Evolutionary conservation across 2,797 vertebrate species (phyloP), one percentile per base, ranked within the genome.

Genomic region (Scleropages formosus): DNA sequence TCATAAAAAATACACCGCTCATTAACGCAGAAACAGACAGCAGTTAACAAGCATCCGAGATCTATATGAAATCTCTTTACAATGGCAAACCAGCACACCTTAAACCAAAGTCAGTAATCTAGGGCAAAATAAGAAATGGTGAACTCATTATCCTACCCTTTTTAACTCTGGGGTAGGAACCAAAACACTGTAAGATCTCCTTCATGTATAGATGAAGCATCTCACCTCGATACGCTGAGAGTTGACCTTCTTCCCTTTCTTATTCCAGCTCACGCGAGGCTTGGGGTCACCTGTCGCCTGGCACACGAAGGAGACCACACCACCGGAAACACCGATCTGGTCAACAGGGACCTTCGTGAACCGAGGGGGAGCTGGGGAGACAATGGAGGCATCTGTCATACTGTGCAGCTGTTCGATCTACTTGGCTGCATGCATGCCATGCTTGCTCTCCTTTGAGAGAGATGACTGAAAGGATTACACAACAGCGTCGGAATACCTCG

Each of bases 171-270:
- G 12, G 20, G 16, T 1, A 31, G 26, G 15, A 9, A 24, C 27
- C 15, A 65, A 8, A 7, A 27, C 68, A 53, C 18, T 56, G 16
- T 27, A 0, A 26, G 20, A 22, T 27, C 20, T 69, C n/a, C 9
- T 49, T 51, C 16, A 26, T 0, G 67, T 16, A 26, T 11, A 8
- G 53, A 1, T 12, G n/a, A 75, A 0, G 27, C n/a, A n/a, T 69
- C 75, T 53, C 82, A 93, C 98, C 96, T 98, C 96, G 72, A 98
- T 98, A 80, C 98, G 95, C 89, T 98, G 98, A 62, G 98, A 99
- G 92, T 96, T 98, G 89, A 99, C 97, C 94, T 98, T 98, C 91
- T 98, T 98, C 82, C 98, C 98, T 88, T 98, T 99, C 90, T 98
- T 98, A 96, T 98, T 97, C 98, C 98, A 99, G 8, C 96, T 98